Percentiles rank a stretch among this genome's conserved stretches.
These are phyloP conservation scores for Uromys caudimaculatus DNA, from an alignment of 2,797 vertebrate species.

Conservation along the genomic window DNA sequence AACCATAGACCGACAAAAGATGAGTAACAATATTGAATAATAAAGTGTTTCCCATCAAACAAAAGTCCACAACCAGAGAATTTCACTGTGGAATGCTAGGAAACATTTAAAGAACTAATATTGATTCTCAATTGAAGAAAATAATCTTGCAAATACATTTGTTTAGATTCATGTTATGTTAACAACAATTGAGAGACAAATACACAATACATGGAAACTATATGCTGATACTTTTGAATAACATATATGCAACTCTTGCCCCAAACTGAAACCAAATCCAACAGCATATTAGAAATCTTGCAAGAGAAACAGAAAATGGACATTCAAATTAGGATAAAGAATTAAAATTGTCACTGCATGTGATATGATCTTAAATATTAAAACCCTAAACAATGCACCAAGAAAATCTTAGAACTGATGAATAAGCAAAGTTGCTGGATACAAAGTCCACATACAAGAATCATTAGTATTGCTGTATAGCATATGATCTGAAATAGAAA, in stretches of 20 bases:
- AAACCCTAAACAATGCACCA: not conserved
- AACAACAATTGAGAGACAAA: not conserved
- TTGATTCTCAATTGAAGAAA: not conserved
- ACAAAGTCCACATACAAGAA: not conserved
- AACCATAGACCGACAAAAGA: not conserved
- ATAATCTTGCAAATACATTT: not conserved
- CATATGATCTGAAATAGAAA: not conserved
- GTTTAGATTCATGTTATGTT: not conserved
- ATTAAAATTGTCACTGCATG: not conserved
- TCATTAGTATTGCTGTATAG: not conserved
- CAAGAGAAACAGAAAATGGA: not conserved
- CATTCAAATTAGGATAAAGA: not conserved
- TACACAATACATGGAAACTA: not conserved
- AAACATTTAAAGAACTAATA: not conserved
- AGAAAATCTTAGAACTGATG: not conserved
- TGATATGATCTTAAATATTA: not conserved
- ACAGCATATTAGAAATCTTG: not conserved
- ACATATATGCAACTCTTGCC: not conserved
- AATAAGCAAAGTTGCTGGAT: not conserved
- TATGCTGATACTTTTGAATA: not conserved
- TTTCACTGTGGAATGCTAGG: not conserved
- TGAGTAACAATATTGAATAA: not conserved
- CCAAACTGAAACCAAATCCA: not conserved
- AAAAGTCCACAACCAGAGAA: not conserved
- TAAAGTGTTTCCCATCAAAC: not conserved